A percentile compares a stretch with the other conserved stretches of the same genome.
Conservation (phyloP, 2,113 vertebrate genomes). For the Ia io region DNA sequence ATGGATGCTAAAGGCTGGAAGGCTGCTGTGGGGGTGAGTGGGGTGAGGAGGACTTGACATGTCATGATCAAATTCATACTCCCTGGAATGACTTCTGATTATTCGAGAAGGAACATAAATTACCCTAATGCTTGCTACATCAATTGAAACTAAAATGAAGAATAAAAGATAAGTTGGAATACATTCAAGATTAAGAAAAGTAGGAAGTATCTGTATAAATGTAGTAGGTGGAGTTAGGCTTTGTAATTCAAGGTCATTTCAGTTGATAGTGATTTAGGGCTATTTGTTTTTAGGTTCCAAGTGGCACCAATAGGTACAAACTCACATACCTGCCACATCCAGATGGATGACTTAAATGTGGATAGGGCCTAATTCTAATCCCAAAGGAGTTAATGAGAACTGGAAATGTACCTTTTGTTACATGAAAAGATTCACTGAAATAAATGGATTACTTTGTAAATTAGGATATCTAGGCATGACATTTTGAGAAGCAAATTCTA, state of each 20-base stretch:
- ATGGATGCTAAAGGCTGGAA: rapidly evolving
- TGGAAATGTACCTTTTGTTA: not conserved
- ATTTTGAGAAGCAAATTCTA: not conserved
- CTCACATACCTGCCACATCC: not conserved
- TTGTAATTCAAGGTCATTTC: not conserved
- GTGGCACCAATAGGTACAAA: not conserved
- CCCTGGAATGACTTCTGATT: not conserved
- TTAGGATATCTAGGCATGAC: not conserved
- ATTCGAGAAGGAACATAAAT: not conserved
- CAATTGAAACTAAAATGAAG: not conserved
- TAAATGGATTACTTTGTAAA: not conserved
- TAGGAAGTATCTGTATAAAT: not conserved
- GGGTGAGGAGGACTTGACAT: rapidly evolving
- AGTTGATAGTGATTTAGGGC: not conserved
- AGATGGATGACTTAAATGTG: not conserved
- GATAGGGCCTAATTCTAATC: not conserved
- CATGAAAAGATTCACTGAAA: not conserved
- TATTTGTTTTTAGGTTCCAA: not conserved
- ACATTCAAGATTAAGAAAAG: not conserved
- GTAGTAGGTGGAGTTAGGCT: not conserved
- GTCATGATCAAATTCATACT: not conserved
- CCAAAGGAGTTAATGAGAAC: not conserved
- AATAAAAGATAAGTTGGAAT: not conserved
- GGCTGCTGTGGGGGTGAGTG: not conserved
- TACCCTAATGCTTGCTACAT: not conserved